Evolutionary conservation across 2,888 invertebrate genomes (phyloP), one percentile per base, ranked within the genome.

Genomic region (Elaeidobius kamerunicus): DNA sequence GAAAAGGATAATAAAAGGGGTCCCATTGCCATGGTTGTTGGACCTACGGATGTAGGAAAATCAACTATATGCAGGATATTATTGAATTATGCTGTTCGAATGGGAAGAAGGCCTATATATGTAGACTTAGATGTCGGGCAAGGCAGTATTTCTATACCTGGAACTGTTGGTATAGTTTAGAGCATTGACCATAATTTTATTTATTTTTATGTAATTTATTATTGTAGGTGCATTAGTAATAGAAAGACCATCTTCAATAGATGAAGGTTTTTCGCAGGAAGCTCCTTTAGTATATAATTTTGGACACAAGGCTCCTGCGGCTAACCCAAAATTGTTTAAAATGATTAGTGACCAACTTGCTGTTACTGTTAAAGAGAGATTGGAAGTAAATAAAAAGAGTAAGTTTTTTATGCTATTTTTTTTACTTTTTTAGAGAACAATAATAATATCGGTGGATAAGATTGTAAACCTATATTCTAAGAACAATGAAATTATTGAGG

Each of bases 91-190:
- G 96, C 93, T 0, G 96, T 96, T 0, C 78, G 98, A 57, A 84
- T 92, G 78, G 90, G 87, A 0, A 75, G 91, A 39, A 76, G 90
- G 16, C 98, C 98, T 0, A 86, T 98, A 50, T 92, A 85, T 72
- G 94, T 96, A 0, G 98, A 99, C 68, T 74, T 98, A 27, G 98
- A 99, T 76, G 90, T 96, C 0, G 98, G 96, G 0, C 97, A 98
- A 73, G 93, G 94, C 0, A 83, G 86, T 54, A 88, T 96, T 52
- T 88, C 93, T 34, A 85, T 96, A 56, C 94, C 96, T 0, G 96
- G 96, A 7, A 92, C 92, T 17, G 81, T 97, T 55, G 92, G 86
- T 84, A 63, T 48, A 36, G 44, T 27, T 19, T 36, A 27, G 7
- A 20, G 30, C 7, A 12, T 41, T 19, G 15, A 20, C 23, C 9